Evolutionary conservation across 2,888 invertebrate genomes (phyloP), one percentile per base, ranked within the genome.

Genomic region (Desoria tigrina): DNA sequence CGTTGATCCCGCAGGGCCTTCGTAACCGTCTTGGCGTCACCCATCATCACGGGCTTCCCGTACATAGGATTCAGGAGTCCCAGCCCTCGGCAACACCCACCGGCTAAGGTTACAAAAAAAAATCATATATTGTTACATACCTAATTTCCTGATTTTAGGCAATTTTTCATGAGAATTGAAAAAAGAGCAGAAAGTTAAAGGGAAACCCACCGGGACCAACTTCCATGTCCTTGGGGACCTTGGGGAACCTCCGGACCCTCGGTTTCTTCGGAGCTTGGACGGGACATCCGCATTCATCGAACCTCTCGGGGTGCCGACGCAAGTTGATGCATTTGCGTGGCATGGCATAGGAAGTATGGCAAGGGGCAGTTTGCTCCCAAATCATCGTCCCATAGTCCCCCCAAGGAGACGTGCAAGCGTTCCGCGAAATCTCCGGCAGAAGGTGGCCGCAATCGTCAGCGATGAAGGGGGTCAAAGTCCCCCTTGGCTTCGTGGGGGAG

Each of bases 371-470:
- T n/a, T 57, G 51, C 23, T 74, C 74, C 74, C 72, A 72, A 39
- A 74, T 72, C 23, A 65, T 55, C 1, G 53, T 54, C 7, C 56
- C 27, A 55, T 64, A 69, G 53, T 68, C 68, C 11, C 68, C 68
- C 64, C 64, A 68, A 2, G 68, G 68, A 14, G 68, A 68, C 11
- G 68, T 61, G 27, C 55, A 54, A n/a, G 11, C 23, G 26, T 65
- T 65, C 9, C 65, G 57, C 18, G 49, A 39, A 42, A 65, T 37
- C 9, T 50, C 45, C 2, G 61, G 61, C 21, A 58, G 42, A 3
- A 68, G 51, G 14, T 64, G 63, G 4, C 68, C 68, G 42, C 64
- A 61, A 55, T 68, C 68, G 26, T 45, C 23, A 11, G 68, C 68
- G n/a, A 68, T 68, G n/a, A 63, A 39, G 27, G 32, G 45, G 27